Conservation (phyloP, 2,888 invertebrate species). For the Eretmocerus hayati region DNA sequence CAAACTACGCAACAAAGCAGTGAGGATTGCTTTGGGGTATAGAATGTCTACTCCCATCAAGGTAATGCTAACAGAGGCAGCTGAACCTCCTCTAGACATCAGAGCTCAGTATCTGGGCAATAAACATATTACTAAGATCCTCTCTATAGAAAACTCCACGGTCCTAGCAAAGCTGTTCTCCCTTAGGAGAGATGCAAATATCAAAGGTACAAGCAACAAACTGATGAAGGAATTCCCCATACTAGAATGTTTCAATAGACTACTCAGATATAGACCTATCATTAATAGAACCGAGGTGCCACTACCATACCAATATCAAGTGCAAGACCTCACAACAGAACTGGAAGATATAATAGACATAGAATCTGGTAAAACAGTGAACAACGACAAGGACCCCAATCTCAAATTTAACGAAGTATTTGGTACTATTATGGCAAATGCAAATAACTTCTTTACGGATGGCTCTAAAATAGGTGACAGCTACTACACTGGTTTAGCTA, state of each 20-base stretch:
- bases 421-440: not conserved
- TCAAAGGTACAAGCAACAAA: not conserved
- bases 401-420: conserved; percentile 2
- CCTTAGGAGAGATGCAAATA: not conserved
- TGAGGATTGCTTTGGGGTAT: conserved; percentile 1
- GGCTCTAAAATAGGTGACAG: not conserved
- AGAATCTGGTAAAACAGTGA: not conserved
- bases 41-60: not conserved
- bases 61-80: not conserved
- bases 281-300: not conserved
- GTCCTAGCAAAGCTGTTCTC: not conserved
- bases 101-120: not conserved
- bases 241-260: not conserved
- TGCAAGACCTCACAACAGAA: too few relatives aligned
- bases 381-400: not conserved
- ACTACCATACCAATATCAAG: not conserved
- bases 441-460: not conserved
- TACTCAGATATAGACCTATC: not conserved
- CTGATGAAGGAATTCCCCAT: not conserved
- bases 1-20: not conserved
- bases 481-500: not conserved
- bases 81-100: not conserved
- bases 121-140: not conserved
- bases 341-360: not conserved
- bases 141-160: not conserved